These are phyloP conservation scores for Megaceryle torquata DNA, from an alignment of 2,113 vertebrate species.

Conservation along the genomic window DNA sequence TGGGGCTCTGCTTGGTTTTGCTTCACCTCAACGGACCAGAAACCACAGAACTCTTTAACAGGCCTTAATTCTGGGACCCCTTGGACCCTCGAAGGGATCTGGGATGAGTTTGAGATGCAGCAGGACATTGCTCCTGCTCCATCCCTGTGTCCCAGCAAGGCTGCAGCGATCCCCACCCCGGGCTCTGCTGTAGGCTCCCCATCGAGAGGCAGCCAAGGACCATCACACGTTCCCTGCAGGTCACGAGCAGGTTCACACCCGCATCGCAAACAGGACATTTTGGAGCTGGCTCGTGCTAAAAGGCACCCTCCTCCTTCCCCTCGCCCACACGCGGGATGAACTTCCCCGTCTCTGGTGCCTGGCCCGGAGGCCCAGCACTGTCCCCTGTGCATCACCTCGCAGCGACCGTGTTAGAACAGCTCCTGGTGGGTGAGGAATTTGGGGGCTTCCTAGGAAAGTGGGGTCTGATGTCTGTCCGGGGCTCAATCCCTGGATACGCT, in stretches of 20 bases:
- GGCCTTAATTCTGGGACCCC: neutral
- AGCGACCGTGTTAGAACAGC: neutral
- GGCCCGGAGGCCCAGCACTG: accelerated
- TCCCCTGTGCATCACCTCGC: neutral
- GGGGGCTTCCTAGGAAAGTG: neutral
- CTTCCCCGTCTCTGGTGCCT: neutral
- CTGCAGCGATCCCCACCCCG: neutral
- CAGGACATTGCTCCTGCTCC: neutral
- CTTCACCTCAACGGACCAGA: neutral
- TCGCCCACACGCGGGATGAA: no score
- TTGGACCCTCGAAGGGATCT: neutral
- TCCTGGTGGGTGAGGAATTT: neutral
- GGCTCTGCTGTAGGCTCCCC: neutral
- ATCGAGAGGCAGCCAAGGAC: neutral
- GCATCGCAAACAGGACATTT: accelerated
- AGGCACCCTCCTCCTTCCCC: neutral
- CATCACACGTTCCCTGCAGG: neutral
- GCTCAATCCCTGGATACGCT: neutral
- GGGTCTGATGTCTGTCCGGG: neutral
- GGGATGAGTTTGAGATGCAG: neutral
- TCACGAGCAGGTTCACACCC: neutral
- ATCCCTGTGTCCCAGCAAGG: neutral
- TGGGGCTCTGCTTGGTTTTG: neutral
- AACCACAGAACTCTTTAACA: neutral
- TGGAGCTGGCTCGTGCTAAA: neutral